Base-by-base conservation (phyloP, 2,113 vertebrate species). In the Philantomba maxwellii region DNA sequence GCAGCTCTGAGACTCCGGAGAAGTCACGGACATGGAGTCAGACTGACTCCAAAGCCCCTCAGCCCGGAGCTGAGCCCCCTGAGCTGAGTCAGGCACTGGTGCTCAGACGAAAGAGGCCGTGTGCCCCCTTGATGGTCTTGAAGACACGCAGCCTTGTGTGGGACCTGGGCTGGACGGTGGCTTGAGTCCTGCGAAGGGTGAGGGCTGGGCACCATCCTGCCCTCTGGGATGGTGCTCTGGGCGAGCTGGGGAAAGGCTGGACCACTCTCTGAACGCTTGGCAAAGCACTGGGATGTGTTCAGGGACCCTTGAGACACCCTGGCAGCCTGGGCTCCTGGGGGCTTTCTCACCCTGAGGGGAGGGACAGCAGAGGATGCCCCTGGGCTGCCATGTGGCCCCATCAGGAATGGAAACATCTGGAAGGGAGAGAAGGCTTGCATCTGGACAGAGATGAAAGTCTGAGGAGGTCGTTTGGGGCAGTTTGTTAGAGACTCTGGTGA, bases 21-120 rank as follows among this genome's bases (percentile, higher is more conserved):
- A 55, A 1, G 45, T 55, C 16, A 13, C 0, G 0, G 7, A 14
- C 2, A 2, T 4, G 0, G 33, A 55, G 33, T 28, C 16, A 28
- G 15, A 3, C 0, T 3, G 45, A 53, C 36, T 45, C 2, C 23
- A 3, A 21, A 77, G 55, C 16, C 64, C 23, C 55, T 30, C 5
- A 7, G 16, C 62, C 4, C 51, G 7, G 33, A 25, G 57, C 19
- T 28, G 66, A 16, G 28, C 23, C 25, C 49, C 8, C 15, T n/a
- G 23, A 78, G 21, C 39, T 26, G 2, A 66, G 15, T 77, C 16
- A 0, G 7, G 30, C 0, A 2, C 73, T 36, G 16, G 21, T 7
- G 11, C 17, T 53, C 87, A 12, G 64, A 77, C 55, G 33, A 75
- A n/a, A 43, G 15, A 4, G 5, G 14, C 12, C 0, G 0, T 3